A percentile compares a stretch with the other conserved stretches of the same genome.
phyloP scores from a whole-genome alignment of 1,140 invertebrate genomes.

The Nebria ingens region DNA sequence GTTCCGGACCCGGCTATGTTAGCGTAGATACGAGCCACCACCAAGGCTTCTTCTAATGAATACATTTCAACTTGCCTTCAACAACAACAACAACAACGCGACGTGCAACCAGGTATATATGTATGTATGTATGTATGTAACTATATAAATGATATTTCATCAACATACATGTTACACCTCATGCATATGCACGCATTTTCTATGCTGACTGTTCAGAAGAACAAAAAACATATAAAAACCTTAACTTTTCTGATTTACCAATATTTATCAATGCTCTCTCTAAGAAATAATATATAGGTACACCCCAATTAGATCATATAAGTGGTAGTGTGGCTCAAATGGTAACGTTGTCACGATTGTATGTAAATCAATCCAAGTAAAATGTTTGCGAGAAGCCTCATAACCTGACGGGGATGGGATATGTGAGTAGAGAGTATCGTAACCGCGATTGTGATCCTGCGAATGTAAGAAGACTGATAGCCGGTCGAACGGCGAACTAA shows the following conservation, averaged over 20 bases:
- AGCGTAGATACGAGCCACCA: neutral
- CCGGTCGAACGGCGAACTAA: neutral
- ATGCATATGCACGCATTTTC: too few relatives aligned
- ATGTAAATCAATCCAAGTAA: neutral
- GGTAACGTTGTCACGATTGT: too few relatives aligned
- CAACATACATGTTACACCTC: too few relatives aligned
- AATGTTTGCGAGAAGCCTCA: neutral
- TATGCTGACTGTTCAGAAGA: too few relatives aligned
- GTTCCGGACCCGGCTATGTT: neutral
- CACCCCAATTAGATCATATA: too few relatives aligned
- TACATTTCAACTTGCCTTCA: neutral
- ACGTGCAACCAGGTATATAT: neutral
- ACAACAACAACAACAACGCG: neutral
- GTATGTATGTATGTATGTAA: neutral
- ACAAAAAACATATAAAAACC: too few relatives aligned
- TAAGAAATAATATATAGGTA: too few relatives aligned
- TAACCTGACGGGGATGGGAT: neutral
- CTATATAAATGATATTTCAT: neutral
- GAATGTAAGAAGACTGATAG: too few relatives aligned
- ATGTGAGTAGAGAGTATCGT: neutral
- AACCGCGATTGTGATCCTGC: neutral
- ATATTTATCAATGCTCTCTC: too few relatives aligned
- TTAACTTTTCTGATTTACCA: too few relatives aligned
- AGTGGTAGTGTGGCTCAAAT: too few relatives aligned
- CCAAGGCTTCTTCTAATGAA: neutral